Base-by-base conservation (phyloP, 2,797 vertebrate species). In the Harpagifer antarcticus region DNA sequence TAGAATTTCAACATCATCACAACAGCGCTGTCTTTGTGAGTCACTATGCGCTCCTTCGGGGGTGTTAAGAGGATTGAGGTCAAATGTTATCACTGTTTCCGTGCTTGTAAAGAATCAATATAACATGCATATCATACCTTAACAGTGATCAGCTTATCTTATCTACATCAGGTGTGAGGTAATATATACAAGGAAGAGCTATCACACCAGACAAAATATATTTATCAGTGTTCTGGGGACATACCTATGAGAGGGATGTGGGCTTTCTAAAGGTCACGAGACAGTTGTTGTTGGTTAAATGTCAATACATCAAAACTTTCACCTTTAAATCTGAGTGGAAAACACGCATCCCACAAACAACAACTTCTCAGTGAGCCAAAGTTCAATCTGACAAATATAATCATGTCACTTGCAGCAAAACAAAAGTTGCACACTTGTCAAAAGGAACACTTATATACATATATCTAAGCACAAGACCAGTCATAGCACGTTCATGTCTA, bases 211-310 rank as follows among this genome's bases (percentile, higher is more conserved):
- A 59, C 75, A 55, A 48, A 47, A 42, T 47, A 15, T 37, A 64
- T 49, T 37, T 50, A 42, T 47, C 55, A 43, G n/a, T 57, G 14
- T 27, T 54, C 5, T 70, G 62, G 45, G 0, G 5, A 62, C 19
- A 68, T n/a, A 62, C 23, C 4, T 9, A 27, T 19, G 52, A 54
- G 43, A 52, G 56, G 54, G 69, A 72, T 45, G 79, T 68, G 37
- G 20, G 12, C 40, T 48, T 88, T 27, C 75, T 9, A 93, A 94
- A 94, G 90, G 91, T 93, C 89, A 91, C 65, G 68, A 68, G 53
- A 85, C 63, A 82, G 66, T 78, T 87, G 49, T 74, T 15, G 43
- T 37, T 20, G 69, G 37, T 66, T 43, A 88, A 90, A 89, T 88
- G 86, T 86, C 70, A 81, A 12, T 9, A 44, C 68, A 79, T 44